These are phyloP conservation scores for Synchiropus splendidus DNA, from an alignment of 2,113 vertebrate species.

Conservation along the genomic window DNA sequence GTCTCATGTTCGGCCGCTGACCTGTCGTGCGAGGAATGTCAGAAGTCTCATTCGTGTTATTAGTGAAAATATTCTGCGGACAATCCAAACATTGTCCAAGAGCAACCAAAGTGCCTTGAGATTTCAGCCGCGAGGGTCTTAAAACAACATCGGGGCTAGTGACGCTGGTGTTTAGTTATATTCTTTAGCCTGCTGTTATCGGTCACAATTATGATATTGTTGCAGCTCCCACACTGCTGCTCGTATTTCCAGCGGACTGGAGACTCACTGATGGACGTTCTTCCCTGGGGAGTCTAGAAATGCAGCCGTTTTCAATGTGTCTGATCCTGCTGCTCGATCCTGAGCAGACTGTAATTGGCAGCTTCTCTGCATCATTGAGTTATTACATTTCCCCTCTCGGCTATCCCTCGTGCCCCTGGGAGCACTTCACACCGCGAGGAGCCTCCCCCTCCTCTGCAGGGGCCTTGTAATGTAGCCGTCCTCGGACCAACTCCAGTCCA, in stretches of 20 bases:
- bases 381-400: slow-evolving; percentile 47
- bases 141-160: slow-evolving; percentile 23
- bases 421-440: slow-evolving; percentile 40
- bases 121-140: slow-evolving; percentile 28
- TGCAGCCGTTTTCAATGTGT: slow-evolving; percentile 32
- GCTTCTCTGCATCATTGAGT: slow-evolving; percentile 40
- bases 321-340: slow-evolving; percentile 41
- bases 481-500: slow-evolving; percentile 11
- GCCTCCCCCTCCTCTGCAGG: slow-evolving; percentile 25
- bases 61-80: slow-evolving; percentile 26
- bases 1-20: slow-evolving; percentile 34
- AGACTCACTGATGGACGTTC: slow-evolving; percentile 20
- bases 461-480: slow-evolving; percentile 25
- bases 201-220: slow-evolving; percentile 35
- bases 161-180: slow-evolving; percentile 18
- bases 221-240: slow-evolving; percentile 38
- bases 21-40: slow-evolving; percentile 24
- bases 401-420: slow-evolving; percentile 36
- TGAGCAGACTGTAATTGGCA: slow-evolving; percentile 46
- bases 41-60: slow-evolving; percentile 21
- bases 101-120: slow-evolving; percentile 21
- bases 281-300: slow-evolving; percentile 38
- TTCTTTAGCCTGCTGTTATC: slow-evolving; percentile 28
- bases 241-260: slow-evolving; percentile 36
- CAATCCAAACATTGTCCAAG: slow-evolving; percentile 39